Conservation (phyloP, 2,888 invertebrate species). For the Halictus quadricinctus region DNA sequence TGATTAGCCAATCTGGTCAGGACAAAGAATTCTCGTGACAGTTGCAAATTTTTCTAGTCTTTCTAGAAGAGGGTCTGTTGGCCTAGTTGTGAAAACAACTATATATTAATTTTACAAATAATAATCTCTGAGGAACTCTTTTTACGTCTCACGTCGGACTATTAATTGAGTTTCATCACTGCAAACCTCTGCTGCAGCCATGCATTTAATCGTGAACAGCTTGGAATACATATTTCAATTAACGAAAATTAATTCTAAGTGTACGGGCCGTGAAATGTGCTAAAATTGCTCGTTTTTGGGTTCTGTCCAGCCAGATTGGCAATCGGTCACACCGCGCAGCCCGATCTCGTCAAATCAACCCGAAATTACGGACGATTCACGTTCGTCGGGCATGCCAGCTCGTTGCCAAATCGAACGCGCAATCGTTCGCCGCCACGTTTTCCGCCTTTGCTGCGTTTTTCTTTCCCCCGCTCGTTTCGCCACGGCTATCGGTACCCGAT, state of each 20-base stretch:
- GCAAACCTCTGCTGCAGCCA: too few species aligned
- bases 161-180: too few species aligned
- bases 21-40: background rate
- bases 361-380: constrained; percentile 5
- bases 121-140: too few species aligned
- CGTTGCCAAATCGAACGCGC: constrained; percentile 44
- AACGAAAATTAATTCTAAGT: background rate
- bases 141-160: too few species aligned
- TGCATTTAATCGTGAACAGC: too few species aligned
- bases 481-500: constrained; percentile 45
- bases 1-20: background rate
- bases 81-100: too few species aligned
- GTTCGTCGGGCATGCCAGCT: constrained; percentile 9
- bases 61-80: too few species aligned
- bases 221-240: too few species aligned
- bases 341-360: constrained; percentile 1
- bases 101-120: too few species aligned
- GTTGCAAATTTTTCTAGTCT: too few species aligned
- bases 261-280: background rate
- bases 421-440: background rate
- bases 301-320: background rate
- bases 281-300: background rate
- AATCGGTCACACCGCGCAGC: background rate
- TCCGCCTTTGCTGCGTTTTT: background rate
- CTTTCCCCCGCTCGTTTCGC: background rate